Conservation (phyloP, 2,797 vertebrate species). For the Protosalanx chinensis region DNA sequence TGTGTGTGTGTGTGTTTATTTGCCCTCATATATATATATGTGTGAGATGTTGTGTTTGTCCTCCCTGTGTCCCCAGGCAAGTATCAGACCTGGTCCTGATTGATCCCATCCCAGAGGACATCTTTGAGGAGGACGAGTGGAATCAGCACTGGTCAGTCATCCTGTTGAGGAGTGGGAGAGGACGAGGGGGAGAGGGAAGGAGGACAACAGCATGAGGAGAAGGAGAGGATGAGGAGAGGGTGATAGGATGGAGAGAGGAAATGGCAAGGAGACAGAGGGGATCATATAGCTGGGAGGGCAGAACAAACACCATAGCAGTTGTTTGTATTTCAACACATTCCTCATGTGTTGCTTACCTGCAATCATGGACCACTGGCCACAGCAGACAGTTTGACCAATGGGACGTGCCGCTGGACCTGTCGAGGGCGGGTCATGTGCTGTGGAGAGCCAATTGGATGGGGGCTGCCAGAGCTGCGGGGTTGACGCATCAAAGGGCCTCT, state of each 20-base stretch:
- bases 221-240: constrained; percentile 33
- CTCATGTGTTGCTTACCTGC: neutral
- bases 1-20: constrained; percentile 6
- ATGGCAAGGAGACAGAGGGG: constrained; percentile 35
- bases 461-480: constrained; percentile 51
- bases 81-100: constrained; percentile 81
- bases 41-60: constrained; percentile 23
- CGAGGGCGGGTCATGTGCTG: constrained; percentile 33
- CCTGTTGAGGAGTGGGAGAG: neutral
- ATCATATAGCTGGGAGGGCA: constrained; percentile 14
- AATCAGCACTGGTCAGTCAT: constrained; percentile 76
- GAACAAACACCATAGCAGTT: neutral
- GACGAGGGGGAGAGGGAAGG: constrained; percentile 15
- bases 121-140: constrained; percentile 76
- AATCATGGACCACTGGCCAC: neutral
- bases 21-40: neutral
- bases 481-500: constrained; percentile 70
- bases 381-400: constrained; percentile 48
- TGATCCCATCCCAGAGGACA: constrained; percentile 77
- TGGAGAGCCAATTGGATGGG: constrained; percentile 51
- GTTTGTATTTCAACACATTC: no score
- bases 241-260: constrained; percentile 48
- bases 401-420: constrained; percentile 52
- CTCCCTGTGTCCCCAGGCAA: constrained; percentile 68
- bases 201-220: constrained; percentile 1